phyloP scores from a whole-genome alignment of 2,113 vertebrate genomes.

The Zapornia atra region DNA sequence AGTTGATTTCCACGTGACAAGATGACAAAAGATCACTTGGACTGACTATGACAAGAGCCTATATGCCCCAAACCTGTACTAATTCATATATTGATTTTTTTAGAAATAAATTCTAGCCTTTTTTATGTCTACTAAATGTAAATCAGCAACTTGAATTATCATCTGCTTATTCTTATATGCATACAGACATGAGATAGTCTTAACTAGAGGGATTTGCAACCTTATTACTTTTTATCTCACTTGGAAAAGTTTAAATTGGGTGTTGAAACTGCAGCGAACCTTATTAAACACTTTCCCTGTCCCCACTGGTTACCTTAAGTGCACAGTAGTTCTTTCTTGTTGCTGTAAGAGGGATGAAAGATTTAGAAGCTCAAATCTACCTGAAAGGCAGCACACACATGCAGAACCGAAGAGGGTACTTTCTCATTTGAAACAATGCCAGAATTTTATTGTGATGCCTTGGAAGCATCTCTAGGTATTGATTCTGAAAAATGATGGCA shows the following conservation, averaged over 20 bases:
- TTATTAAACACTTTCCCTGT: background rate
- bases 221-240: slow-evolving; percentile 26
- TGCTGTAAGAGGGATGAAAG: background rate
- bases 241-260: background rate
- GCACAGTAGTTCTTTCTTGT: background rate
- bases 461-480: slow-evolving; percentile 36
- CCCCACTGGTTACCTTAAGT: background rate
- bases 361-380: background rate
- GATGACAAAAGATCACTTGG: slow-evolving; percentile 6
- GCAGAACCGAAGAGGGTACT: background rate
- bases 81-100: slow-evolving; percentile 17
- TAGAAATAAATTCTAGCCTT: background rate
- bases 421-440: slow-evolving; percentile 44
- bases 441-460: slow-evolving; percentile 49
- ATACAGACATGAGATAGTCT: background rate
- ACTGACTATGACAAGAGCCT: slow-evolving; percentile 4
- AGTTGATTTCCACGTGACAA: background rate
- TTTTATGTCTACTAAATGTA: background rate
- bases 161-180: background rate
- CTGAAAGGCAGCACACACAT: background rate
- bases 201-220: background rate
- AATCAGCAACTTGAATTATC: slow-evolving; percentile 10
- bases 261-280: background rate
- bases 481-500: slow-evolving; percentile 29
- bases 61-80: background rate